Percentiles rank a stretch among this genome's conserved stretches.
These are phyloP conservation scores for Oreotrochilus melanogaster DNA, from an alignment of 2,113 vertebrate genomes.

Conservation along the genomic window DNA sequence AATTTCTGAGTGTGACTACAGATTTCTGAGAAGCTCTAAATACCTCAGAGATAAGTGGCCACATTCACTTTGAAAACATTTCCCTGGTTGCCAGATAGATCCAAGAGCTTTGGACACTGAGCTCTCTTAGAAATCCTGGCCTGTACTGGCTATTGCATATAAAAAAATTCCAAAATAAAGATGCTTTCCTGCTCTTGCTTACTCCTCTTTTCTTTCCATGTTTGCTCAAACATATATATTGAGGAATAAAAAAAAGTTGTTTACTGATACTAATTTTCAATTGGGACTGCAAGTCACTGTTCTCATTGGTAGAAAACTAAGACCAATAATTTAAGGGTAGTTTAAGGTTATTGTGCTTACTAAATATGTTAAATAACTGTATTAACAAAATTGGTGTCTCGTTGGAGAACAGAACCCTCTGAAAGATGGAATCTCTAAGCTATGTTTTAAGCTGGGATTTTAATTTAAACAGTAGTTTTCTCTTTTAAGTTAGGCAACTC, in stretches of 20 bases:
- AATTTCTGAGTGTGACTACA: no score
- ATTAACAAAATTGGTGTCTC: background rate
- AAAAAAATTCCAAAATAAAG: background rate
- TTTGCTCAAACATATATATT: background rate
- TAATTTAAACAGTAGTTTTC: background rate
- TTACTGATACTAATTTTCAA: background rate
- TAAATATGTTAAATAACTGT: background rate
- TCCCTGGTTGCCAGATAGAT: background rate
- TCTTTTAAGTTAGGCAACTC: background rate
- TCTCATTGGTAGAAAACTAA: background rate
- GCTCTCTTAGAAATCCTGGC: background rate
- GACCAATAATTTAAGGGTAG: background rate
- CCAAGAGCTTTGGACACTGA: background rate
- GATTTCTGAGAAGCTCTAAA: background rate
- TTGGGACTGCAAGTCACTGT: background rate
- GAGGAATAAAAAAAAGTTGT: background rate
- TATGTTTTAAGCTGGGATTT: background rate
- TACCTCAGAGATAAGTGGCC: background rate
- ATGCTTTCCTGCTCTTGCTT: background rate
- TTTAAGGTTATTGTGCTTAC: background rate
- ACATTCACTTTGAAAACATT: background rate
- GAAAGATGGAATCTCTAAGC: background rate
- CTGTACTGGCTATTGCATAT: background rate
- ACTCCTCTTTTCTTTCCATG: background rate
- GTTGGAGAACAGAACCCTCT: background rate